Base-by-base conservation (phyloP, 2,888 invertebrate genomes). In the Troilus luridus region DNA sequence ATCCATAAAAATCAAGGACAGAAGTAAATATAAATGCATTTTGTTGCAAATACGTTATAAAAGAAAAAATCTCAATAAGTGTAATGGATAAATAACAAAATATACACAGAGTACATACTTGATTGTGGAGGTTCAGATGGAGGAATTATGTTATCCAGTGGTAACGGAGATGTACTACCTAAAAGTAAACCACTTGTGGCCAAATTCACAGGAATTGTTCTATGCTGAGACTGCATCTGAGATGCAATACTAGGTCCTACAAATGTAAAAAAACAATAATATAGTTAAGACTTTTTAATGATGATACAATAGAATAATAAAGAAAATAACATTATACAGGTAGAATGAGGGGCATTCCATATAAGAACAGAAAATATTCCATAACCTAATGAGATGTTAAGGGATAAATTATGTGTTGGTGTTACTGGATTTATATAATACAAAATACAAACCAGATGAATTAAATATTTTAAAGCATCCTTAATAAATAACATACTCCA, bases 161-260 rank as follows among this genome's bases (percentile, higher is more conserved):
- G 88, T 24, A 89, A 85, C 24, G 90, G 81, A 88, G 88, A 91
- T 6, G 91, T 67, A 17, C 91, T 88, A 19, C 89, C 81, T 41
- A 92, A 60, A 27, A 92, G 91, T 27, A 92, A 91, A 85, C 85
- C 85, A 56, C 92, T 92, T 72, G 94, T 94, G 1, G 94, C 94
- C 81, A 94, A 92, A 91, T 94, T 94, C 91, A 95, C 95, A 27
- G 96, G 95, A 93, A 96, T 95, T 59, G 96, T 94, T 77, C 96
- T 95, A 94, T 94, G 96, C 67, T 92, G 92, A 17, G 92, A 91
- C 56, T 91, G 92, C 85, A 93, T 90, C 41, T 92, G 92, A 17
- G 92, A 91, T 24, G 92, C 91, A 54, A 92, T 91, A 91, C 92
- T 93, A 24, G 93, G 92, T 58, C 93, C 93, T 92, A 91, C 24